A percentile compares a stretch with the other conserved stretches of the same genome.
phyloP scores from a whole-genome alignment of 2,113 vertebrate genomes.

The Rhadina sibilatrix region DNA sequence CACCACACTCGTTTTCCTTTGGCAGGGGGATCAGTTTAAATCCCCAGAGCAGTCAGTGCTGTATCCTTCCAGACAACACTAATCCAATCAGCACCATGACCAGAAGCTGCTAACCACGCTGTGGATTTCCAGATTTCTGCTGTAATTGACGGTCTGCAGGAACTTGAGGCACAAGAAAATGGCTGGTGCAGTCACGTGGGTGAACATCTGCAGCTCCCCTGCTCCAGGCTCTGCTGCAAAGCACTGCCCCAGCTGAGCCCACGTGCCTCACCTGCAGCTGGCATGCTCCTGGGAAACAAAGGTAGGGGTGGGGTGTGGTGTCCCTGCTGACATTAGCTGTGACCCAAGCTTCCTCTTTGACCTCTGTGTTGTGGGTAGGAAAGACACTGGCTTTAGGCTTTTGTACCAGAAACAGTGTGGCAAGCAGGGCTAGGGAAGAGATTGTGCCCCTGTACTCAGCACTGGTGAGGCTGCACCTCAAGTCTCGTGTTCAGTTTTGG shows the following conservation, averaged over 20 bases:
- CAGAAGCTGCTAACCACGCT: conserved; percentile 40
- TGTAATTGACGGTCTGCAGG: neutral
- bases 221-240: neutral
- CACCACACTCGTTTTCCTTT: conserved; percentile 30
- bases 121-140: conserved; percentile 39
- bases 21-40: conserved; percentile 35
- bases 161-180: neutral
- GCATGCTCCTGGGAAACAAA: neutral
- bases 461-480: neutral
- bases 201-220: conserved; percentile 36
- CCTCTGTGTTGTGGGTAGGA: neutral
- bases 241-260: neutral
- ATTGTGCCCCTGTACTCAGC: rapidly evolving
- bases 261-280: neutral
- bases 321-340: neutral
- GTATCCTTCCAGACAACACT: conserved; percentile 42
- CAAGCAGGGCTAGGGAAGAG: neutral
- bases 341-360: conserved; percentile 6
- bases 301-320: neutral
- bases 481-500: neutral
- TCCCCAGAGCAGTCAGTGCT: neutral
- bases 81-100: conserved; percentile 55
- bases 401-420: rapidly evolving
- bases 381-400: neutral
- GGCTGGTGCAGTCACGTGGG: neutral